Conservation (phyloP, 2,888 invertebrate species). For the Machimus atricapillus region DNA sequence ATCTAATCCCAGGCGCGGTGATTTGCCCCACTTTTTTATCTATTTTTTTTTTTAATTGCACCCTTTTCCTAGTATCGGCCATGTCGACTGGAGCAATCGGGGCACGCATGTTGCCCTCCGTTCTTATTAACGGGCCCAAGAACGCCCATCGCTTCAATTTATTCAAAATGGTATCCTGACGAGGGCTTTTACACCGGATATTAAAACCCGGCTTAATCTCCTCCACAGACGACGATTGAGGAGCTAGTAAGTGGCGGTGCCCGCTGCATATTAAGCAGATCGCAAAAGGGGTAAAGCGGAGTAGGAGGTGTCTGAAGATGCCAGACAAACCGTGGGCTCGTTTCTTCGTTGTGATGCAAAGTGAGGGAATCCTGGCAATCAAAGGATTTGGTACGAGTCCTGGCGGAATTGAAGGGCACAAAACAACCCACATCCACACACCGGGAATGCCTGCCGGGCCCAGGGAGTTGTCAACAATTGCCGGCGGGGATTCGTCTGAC, state of each 20-base stretch:
- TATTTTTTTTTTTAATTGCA: background rate
- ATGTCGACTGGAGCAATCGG: background rate
- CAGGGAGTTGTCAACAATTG: background rate
- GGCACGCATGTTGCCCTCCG: background rate
- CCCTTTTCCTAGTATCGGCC: background rate
- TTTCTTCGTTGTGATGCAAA: background rate
- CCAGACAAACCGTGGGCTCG: background rate
- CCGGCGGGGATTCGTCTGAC: background rate
- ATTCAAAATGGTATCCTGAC: slow-evolving; percentile 42
- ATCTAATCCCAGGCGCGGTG: slow-evolving; percentile 20
- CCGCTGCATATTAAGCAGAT: slow-evolving; percentile 25
- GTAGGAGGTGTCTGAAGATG: background rate
- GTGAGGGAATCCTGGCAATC: background rate
- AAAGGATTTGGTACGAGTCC: background rate
- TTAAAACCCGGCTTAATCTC: slow-evolving; percentile 38
- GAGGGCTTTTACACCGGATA: slow-evolving; percentile 36
- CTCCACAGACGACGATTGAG: background rate
- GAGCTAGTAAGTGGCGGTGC: background rate
- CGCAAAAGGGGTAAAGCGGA: background rate
- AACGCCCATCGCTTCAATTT: slow-evolving; percentile 22
- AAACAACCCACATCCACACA: background rate
- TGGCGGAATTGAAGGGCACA: slow-evolving; percentile 19
- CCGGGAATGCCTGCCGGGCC: background rate
- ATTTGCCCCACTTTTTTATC: background rate
- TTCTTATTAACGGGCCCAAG: background rate